Evolutionary conservation across 2,888 invertebrate species (phyloP).

Genomic region (Agrochola circellaris): DNA sequence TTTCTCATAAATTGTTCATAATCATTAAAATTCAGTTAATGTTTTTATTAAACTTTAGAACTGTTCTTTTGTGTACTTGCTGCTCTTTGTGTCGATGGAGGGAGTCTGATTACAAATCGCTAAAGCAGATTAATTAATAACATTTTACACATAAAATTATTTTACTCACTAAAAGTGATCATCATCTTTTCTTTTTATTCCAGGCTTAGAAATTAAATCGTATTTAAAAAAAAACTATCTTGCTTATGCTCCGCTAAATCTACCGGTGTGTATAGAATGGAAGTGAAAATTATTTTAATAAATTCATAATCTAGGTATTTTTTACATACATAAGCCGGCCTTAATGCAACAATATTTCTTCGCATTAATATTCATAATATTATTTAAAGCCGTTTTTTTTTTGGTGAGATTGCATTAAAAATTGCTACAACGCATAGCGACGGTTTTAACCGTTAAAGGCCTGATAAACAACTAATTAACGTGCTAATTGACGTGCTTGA

Average conservation of each 20-base stretch:
- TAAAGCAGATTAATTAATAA: neutral
- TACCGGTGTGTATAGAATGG: neutral
- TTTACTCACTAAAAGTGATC: neutral
- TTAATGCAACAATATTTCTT: neutral
- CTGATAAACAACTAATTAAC: no score
- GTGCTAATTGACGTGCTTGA: no score
- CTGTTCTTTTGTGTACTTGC: neutral
- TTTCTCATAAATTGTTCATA: neutral
- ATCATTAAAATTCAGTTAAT: neutral
- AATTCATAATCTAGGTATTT: neutral
- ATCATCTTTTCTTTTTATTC: neutral
- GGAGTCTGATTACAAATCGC: neutral
- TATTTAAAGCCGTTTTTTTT: neutral
- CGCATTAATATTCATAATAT: neutral
- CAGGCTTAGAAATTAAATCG: neutral
- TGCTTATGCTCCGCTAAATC: neutral
- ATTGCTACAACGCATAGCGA: slow-evolving; percentile 16
- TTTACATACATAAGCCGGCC: neutral
- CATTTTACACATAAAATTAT: neutral
- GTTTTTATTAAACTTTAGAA: neutral
- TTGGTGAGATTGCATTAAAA: slow-evolving; percentile 12
- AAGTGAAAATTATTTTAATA: neutral
- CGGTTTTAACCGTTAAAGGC: no score
- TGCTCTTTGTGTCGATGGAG: no score
- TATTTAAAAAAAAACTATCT: neutral